Conservation (phyloP, 2,797 vertebrate genomes). For the Australoheros facetus region DNA sequence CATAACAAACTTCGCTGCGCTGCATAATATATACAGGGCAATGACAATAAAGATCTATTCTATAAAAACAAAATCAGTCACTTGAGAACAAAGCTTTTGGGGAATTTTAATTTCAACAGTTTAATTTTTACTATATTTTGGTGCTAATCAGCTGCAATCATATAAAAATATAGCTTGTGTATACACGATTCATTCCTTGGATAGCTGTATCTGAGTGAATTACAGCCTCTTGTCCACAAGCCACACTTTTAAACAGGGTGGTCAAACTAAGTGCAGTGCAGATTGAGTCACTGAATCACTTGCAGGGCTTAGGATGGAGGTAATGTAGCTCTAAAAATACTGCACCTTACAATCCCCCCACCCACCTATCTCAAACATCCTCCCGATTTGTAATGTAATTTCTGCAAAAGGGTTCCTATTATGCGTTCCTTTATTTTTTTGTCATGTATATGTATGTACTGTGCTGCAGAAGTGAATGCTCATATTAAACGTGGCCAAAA, state of each 20-base stretch:
- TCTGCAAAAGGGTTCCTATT: background rate
- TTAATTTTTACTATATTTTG: background rate
- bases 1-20: background rate
- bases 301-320: background rate
- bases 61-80: background rate
- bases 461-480: background rate
- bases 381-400: accelerated
- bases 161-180: background rate
- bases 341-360: background rate
- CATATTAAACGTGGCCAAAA: background rate
- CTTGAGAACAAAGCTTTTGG: accelerated
- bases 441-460: background rate
- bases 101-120: background rate
- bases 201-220: no score
- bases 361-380: background rate
- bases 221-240: no score
- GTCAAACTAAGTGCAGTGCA: no score
- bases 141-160: background rate
- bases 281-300: background rate
- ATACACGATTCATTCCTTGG: background rate
- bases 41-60: background rate
- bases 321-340: background rate
- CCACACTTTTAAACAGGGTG: no score
- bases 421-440: background rate
- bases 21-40: background rate